phyloP scores from a whole-genome alignment of 2,797 vertebrate genomes.

The Garrulus glandarius region DNA sequence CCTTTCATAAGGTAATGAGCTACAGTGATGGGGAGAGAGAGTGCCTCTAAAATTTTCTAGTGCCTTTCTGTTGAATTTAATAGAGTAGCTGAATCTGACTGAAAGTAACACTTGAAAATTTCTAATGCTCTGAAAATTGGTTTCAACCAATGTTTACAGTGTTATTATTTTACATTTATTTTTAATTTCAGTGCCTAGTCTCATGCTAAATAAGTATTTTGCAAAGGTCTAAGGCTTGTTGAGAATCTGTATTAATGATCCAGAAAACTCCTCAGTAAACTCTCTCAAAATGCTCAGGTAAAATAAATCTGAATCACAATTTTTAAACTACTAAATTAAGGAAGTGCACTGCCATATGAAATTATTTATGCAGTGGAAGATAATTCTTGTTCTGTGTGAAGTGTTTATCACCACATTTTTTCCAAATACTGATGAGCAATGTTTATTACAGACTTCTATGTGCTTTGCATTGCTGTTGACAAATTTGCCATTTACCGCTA shows the following conservation, averaged over 20 bases:
- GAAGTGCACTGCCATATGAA: not conserved
- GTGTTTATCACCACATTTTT: not conserved
- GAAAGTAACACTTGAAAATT: not conserved
- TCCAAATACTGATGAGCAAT: not conserved
- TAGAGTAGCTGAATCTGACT: not conserved
- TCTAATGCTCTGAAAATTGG: not conserved
- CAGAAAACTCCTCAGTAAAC: not conserved
- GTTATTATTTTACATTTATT: not conserved
- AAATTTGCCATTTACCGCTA: not conserved
- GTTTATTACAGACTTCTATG: not conserved
- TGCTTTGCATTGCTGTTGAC: not conserved
- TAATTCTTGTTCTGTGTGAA: not conserved
- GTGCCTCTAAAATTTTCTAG: not conserved
- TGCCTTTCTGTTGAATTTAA: not conserved
- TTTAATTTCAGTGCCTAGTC: not conserved
- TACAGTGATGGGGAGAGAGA: not conserved
- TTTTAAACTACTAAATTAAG: not conserved
- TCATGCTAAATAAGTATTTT: not conserved
- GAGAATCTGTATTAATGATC: not conserved
- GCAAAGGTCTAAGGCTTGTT: not conserved
- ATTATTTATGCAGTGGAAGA: not conserved
- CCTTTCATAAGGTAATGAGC: not conserved
- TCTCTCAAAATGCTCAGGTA: not conserved
- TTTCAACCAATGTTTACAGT: not conserved
- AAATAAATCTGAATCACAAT: not conserved